Evolutionary conservation across 1,140 invertebrate genomes (phyloP).

Genomic region (Hormaphis cornu): DNA sequence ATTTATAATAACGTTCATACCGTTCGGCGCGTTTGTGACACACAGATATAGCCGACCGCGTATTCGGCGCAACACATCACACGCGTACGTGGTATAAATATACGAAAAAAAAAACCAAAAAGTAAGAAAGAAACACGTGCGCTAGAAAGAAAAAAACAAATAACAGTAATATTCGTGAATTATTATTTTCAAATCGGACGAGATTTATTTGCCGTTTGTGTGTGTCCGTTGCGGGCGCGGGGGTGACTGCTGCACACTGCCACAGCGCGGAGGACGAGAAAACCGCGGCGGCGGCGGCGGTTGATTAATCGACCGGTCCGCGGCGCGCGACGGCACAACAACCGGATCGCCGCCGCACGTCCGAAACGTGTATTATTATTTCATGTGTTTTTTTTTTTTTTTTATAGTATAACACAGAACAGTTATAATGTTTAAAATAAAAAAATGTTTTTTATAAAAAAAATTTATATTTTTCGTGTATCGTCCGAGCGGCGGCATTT

Average conservation of each 20-base stretch:
- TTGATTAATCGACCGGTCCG: conserved; percentile 31
- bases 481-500: not conserved
- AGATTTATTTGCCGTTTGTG: conserved; percentile 22
- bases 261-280: not conserved
- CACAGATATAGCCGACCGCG: no score
- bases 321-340: conserved; percentile 10
- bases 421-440: no score
- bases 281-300: not conserved
- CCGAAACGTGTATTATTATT: no score
- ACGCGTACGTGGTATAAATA: no score
- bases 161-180: conserved; percentile 9
- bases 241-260: not conserved
- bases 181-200: not conserved
- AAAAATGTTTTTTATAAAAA: no score
- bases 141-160: not conserved
- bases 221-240: not conserved
- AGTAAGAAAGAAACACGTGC: not conserved
- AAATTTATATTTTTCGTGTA: no score
- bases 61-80: no score
- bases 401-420: no score
- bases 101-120: not conserved
- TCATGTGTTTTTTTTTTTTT: no score
- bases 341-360: not conserved
- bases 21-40: no score
- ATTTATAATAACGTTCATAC: no score